Percentiles rank a stretch among this genome's conserved stretches.
Evolutionary conservation across 2,797 vertebrate genomes (phyloP).

Genomic region (Chelon auratus): DNA sequence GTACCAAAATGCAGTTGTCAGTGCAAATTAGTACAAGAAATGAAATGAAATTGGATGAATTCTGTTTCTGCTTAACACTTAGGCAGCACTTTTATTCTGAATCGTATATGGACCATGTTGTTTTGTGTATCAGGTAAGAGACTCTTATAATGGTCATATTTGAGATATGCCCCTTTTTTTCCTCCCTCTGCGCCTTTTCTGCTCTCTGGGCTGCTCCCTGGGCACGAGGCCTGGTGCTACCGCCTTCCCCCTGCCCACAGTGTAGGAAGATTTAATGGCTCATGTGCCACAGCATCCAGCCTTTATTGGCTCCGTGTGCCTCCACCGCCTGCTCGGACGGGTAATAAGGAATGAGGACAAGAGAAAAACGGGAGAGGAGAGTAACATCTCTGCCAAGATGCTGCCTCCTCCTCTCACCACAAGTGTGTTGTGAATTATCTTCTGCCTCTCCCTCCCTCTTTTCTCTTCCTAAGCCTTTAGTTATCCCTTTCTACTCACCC

Average conservation of each 20-base stretch:
- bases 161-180: not conserved
- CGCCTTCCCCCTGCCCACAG: slow-evolving; percentile 56
- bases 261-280: slow-evolving; percentile 83
- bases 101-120: not conserved
- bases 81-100: too few relatives aligned
- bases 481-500: slow-evolving; percentile 70
- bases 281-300: slow-evolving; percentile 80
- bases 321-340: slow-evolving; percentile 34
- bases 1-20: not conserved
- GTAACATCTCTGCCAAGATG: slow-evolving; percentile 66
- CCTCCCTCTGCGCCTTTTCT: slow-evolving; percentile 6
- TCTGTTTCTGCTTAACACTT: not conserved
- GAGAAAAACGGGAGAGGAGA: slow-evolving; percentile 48
- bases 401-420: slow-evolving; percentile 69
- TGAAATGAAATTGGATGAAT: not conserved
- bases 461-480: slow-evolving; percentile 51
- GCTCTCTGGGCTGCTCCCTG: slow-evolving; percentile 25
- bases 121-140: not conserved
- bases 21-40: not conserved
- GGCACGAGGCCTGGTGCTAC: slow-evolving; percentile 55
- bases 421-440: slow-evolving; percentile 81
- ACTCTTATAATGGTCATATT: not conserved
- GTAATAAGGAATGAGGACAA: slow-evolving; percentile 56
- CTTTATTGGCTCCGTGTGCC: slow-evolving; percentile 65
- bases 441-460: slow-evolving; percentile 31